A percentile compares a stretch with the other conserved stretches of the same genome.
These are phyloP conservation scores for Apotomis betuletana DNA, from an alignment of 2,888 invertebrate genomes.

Conservation along the genomic window DNA sequence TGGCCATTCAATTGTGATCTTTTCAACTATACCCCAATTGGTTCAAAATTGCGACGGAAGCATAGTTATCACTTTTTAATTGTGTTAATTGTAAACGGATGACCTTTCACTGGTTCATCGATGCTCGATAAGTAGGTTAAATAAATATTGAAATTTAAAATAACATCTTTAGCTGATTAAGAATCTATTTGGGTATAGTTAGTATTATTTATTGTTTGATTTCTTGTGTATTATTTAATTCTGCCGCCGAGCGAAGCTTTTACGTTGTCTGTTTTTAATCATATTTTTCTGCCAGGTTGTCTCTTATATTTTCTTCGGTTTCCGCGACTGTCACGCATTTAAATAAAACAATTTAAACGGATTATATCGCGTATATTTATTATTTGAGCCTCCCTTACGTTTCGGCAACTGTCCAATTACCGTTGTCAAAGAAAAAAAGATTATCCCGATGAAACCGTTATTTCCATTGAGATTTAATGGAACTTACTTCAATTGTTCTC, in stretches of 20 bases:
- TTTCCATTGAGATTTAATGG: too few relatives aligned
- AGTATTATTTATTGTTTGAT: slow-evolving; percentile 3
- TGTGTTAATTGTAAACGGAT: slow-evolving; percentile 65
- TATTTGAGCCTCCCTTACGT: too few relatives aligned
- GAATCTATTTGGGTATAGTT: slow-evolving; percentile 18
- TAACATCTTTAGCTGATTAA: slow-evolving; percentile 15
- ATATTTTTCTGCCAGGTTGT: not conserved
- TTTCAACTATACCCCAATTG: slow-evolving; percentile 14
- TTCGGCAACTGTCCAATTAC: too few relatives aligned
- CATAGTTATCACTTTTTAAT: slow-evolving; percentile 45
- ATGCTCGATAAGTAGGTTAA: slow-evolving; percentile 61
- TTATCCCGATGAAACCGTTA: too few relatives aligned
- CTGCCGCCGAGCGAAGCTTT: slow-evolving; percentile 33
- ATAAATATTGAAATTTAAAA: slow-evolving; percentile 52
- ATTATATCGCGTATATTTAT: too few relatives aligned
- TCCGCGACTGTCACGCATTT: too few relatives aligned
- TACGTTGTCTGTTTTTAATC: not conserved
- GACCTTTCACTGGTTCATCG: slow-evolving; percentile 65
- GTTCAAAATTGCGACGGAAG: slow-evolving; percentile 19
- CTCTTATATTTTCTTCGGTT: too few relatives aligned
- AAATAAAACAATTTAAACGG: too few relatives aligned
- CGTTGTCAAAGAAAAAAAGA: too few relatives aligned
- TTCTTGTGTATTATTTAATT: slow-evolving; percentile 10
- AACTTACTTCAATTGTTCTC: too few relatives aligned
- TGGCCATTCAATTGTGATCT: not conserved